These are phyloP conservation scores for Platorchestia sp. DNA, from an alignment of 1,140 invertebrate genomes.

Conservation along the genomic window DNA sequence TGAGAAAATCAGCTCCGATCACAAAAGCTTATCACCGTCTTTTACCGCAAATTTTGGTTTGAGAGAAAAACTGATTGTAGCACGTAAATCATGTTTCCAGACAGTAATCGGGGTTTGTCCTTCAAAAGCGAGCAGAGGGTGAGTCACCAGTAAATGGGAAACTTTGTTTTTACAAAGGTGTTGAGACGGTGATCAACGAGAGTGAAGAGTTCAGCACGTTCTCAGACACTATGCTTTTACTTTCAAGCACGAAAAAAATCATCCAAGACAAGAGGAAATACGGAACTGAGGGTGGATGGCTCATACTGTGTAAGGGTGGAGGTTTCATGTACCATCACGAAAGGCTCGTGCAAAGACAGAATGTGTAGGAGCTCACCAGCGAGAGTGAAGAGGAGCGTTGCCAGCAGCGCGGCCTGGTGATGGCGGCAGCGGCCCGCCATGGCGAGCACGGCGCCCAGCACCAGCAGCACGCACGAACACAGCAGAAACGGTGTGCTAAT, in stretches of 20 bases:
- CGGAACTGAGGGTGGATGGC: too few species aligned
- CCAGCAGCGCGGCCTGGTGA: conserved; percentile 18
- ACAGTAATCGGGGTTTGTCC: background rate
- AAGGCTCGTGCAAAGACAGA: background rate
- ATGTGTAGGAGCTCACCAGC: background rate
- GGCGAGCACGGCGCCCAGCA: background rate
- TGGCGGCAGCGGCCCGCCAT: conserved; percentile 30
- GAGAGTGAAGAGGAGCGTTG: conserved; percentile 44
- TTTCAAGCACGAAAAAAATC: too few species aligned
- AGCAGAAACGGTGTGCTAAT: conserved; percentile 38
- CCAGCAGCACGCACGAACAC: background rate
- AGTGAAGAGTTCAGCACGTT: too few species aligned
- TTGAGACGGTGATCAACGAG: too few species aligned
- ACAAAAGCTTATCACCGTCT: background rate
- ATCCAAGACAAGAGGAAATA: too few species aligned
- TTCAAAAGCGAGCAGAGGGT: background rate
- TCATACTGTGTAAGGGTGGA: background rate
- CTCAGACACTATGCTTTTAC: too few species aligned
- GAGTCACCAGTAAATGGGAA: background rate
- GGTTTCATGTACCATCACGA: background rate
- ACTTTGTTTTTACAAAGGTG: background rate
- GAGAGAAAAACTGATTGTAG: background rate
- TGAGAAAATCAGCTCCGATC: background rate
- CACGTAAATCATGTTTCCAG: background rate
- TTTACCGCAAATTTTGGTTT: background rate